phyloP scores from a whole-genome alignment of 92 coral and sea anemone genomes.

The Ricordea florida region DNA sequence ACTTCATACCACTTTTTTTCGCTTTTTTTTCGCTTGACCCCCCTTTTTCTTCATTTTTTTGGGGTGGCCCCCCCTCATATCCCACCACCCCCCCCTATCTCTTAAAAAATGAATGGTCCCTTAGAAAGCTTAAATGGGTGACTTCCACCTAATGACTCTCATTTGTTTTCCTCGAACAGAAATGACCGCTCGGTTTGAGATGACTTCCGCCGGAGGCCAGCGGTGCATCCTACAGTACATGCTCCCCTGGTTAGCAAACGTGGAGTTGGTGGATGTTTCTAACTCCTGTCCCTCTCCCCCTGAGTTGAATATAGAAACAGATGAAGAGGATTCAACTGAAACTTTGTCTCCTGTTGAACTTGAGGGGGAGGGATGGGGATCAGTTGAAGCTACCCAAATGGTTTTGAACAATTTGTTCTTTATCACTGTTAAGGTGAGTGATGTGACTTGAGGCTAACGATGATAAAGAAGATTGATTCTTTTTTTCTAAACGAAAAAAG shows the following conservation, averaged over 20 bases:
- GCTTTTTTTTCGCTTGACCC: no score
- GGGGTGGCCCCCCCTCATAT: no score
- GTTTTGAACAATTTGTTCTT: constrained; percentile 94
- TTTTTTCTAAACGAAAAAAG: no score
- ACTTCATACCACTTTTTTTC: no score
- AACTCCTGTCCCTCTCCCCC: constrained; percentile 66
- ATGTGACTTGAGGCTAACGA: no score
- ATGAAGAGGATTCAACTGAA: constrained; percentile 48
- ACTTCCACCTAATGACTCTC: not conserved
- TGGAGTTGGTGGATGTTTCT: constrained; percentile 87
- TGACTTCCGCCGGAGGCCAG: constrained; percentile 84
- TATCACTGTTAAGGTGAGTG: constrained; percentile 90
- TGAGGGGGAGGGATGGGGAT: constrained; percentile 99
- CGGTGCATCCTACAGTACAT: constrained; percentile 92
- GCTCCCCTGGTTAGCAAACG: constrained; percentile 95
- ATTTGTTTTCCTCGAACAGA: constrained; percentile 32
- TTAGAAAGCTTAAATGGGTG: not conserved
- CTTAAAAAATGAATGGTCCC: no score
- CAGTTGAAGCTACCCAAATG: constrained; percentile 91
- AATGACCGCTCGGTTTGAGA: constrained; percentile 93
- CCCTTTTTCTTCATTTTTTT: no score
- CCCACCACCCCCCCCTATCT: no score
- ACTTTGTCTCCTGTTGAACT: constrained; percentile 80
- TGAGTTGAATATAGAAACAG: constrained; percentile 49
- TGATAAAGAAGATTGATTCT: no score